Percentiles rank a stretch among this genome's conserved stretches.
Evolutionary conservation across 2,888 invertebrate genomes (phyloP).

Genomic region (Bombylius major): DNA sequence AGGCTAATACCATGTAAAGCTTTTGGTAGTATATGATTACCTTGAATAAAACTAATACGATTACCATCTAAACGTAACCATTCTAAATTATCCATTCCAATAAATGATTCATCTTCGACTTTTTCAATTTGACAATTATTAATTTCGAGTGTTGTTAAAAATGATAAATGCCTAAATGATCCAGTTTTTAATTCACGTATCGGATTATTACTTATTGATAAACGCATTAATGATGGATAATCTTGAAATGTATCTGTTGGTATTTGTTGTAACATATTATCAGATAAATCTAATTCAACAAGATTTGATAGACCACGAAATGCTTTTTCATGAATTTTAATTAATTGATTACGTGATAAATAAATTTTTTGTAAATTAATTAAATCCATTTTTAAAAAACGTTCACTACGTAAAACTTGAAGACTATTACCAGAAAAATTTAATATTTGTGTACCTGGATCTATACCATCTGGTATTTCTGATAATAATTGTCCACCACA

Average conservation of each 20-base stretch:
- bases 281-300: slow-evolving; percentile 76
- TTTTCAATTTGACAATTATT: slow-evolving; percentile 65
- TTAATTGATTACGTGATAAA: slow-evolving; percentile 63
- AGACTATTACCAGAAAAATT: slow-evolving; percentile 76
- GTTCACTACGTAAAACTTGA: slow-evolving; percentile 62
- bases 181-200: slow-evolving; percentile 57
- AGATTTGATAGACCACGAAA: slow-evolving; percentile 76
- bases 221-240: slow-evolving; percentile 69
- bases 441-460: slow-evolving; percentile 74
- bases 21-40: slow-evolving; percentile 58
- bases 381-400: slow-evolving; percentile 64
- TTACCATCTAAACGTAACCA: slow-evolving; percentile 77
- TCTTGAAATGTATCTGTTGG: slow-evolving; percentile 68
- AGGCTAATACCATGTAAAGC: slow-evolving; percentile 67
- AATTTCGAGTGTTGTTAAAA: slow-evolving; percentile 67
- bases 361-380: slow-evolving; percentile 80
- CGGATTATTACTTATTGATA: slow-evolving; percentile 70
- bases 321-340: slow-evolving; percentile 63
- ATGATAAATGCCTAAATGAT: slow-evolving; percentile 60
- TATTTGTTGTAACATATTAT: slow-evolving; percentile 63
- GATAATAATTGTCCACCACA: slow-evolving; percentile 67
- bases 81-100: slow-evolving; percentile 66
- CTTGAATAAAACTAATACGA: slow-evolving; percentile 57
- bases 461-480: slow-evolving; percentile 64
- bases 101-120: slow-evolving; percentile 69